These are phyloP conservation scores for Pelobates cultripes DNA, from an alignment of 2,797 vertebrate species.

Conservation along the genomic window DNA sequence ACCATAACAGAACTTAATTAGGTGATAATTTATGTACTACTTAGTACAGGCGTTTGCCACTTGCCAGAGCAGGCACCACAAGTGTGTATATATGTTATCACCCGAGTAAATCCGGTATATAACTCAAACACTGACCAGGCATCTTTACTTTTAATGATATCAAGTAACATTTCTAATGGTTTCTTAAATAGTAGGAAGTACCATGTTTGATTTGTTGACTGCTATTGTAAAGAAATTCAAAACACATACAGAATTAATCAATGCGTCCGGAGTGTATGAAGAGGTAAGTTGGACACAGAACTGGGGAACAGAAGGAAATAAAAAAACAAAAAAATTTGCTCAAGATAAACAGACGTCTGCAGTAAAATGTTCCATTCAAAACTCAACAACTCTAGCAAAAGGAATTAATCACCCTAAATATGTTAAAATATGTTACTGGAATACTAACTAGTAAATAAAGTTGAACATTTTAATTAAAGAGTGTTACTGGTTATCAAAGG, in stretches of 20 bases:
- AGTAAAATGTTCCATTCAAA: too few relatives aligned
- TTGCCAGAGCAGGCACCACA: conserved; percentile 66
- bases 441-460: too few relatives aligned
- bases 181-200: conserved; percentile 58
- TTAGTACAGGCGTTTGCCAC: conserved; percentile 76
- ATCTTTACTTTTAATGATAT: conserved; percentile 72
- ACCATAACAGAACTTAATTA: conserved; percentile 76
- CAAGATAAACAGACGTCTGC: too few relatives aligned
- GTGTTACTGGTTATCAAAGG: too few relatives aligned
- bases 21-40: conserved; percentile 81
- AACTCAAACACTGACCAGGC: conserved; percentile 59
- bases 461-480: too few relatives aligned
- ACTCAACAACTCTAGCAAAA: too few relatives aligned
- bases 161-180: conserved; percentile 67
- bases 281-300: neutral
- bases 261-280: neutral
- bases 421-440: too few relatives aligned
- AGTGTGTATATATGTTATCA: conserved; percentile 72
- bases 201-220: conserved; percentile 64
- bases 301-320: too few relatives aligned
- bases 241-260: neutral
- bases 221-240: conserved; percentile 39
- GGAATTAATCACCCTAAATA: too few relatives aligned
- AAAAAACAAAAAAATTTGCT: too few relatives aligned
- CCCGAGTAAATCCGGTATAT: conserved; percentile 70